Conservation (phyloP, 2,888 invertebrate species). For the Steromphala cineraria region DNA sequence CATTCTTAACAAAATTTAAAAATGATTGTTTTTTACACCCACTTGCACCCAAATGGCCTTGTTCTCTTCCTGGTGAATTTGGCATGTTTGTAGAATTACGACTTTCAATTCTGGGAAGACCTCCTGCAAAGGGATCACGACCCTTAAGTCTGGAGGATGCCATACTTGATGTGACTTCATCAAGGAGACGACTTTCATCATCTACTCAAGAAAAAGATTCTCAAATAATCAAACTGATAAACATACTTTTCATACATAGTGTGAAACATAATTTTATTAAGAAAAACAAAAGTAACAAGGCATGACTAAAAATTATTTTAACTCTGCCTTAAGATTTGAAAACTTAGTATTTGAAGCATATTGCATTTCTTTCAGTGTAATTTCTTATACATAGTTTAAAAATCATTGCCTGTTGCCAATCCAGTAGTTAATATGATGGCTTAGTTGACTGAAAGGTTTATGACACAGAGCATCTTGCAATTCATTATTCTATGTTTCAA, state of each 20-base stretch:
- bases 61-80: background rate
- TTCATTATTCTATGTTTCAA: no score
- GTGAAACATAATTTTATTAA: background rate
- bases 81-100: constrained; percentile 38
- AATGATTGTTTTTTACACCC: background rate
- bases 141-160: constrained; percentile 53
- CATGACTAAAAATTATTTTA: background rate
- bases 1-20: no score
- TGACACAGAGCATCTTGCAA: no score
- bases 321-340: no score
- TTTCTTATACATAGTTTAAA: no score
- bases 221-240: background rate
- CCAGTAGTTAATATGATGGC: no score
- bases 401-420: background rate
- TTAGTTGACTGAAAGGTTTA: no score
- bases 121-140: constrained; percentile 54
- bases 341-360: no score
- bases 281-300: background rate
- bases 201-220: constrained; percentile 36
- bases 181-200: constrained; percentile 67
- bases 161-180: constrained; percentile 69
- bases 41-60: background rate
- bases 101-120: constrained; percentile 51
- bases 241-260: background rate
- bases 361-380: no score